Conservation (phyloP, 2,797 vertebrate species). For the Sciaenops ocellatus region DNA sequence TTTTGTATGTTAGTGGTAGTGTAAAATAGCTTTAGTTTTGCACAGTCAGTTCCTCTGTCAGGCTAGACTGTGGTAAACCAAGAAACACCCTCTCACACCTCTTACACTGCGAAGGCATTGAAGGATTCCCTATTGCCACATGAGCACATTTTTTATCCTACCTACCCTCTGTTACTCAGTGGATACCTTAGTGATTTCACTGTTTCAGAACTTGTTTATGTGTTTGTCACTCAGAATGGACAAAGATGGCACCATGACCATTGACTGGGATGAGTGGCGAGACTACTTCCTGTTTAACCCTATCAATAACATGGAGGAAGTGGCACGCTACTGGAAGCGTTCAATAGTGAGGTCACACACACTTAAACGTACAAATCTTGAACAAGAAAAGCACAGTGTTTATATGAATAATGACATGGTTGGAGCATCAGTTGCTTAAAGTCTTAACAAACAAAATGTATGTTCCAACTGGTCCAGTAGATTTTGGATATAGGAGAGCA, state of each 20-base stretch:
- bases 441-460: neutral
- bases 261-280: constrained; percentile 94
- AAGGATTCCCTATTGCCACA: neutral
- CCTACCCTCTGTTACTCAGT: neutral
- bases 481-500: constrained; percentile 97
- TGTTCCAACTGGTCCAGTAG: constrained; percentile 75
- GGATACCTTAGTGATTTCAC: neutral
- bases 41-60: neutral
- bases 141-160: neutral
- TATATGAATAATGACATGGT: neutral
- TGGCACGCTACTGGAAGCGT: constrained; percentile 92
- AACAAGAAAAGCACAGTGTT: neutral
- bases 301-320: constrained; percentile 89
- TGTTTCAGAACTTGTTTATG: constrained; percentile 11
- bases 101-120: neutral
- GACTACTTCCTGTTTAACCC: constrained; percentile 93
- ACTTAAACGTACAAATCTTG: no score
- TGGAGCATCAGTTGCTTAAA: neutral
- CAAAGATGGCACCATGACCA: constrained; percentile 91
- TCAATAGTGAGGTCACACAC: constrained; percentile 84
- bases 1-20: neutral
- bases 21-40: neutral
- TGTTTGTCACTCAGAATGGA: constrained; percentile 86
- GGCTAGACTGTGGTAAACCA: neutral
- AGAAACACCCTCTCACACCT: neutral